A percentile compares a stretch with the other conserved stretches of the same genome.
These are phyloP conservation scores for Xanthia togata DNA, from an alignment of 2,888 invertebrate species.

Conservation along the genomic window DNA sequence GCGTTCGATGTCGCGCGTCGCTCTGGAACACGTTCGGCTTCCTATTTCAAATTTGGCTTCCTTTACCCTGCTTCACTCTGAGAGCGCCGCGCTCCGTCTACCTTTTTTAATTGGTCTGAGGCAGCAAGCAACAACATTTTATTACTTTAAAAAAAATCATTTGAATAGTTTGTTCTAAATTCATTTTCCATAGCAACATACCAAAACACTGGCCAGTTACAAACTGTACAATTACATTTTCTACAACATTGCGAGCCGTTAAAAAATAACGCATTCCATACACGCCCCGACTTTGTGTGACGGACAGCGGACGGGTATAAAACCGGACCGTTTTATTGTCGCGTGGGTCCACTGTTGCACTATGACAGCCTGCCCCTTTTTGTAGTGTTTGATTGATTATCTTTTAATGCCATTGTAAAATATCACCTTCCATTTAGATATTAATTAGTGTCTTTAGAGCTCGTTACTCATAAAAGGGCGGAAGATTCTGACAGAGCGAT, in stretches of 20 bases:
- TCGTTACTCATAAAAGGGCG: conserved; percentile 2
- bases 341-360: conserved; percentile 50
- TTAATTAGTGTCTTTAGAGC: conserved; percentile 16
- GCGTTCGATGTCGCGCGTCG: too few relatives aligned
- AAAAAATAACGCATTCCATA: conserved; percentile 63
- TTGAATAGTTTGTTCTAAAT: conserved; percentile 4
- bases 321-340: conserved; percentile 55
- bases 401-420: conserved; percentile 48
- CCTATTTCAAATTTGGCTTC: too few relatives aligned
- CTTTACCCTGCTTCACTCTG: too few relatives aligned
- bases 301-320: conserved; percentile 49
- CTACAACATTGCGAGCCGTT: conserved; percentile 35
- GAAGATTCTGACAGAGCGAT: background rate
- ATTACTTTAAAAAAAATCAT: background rate
- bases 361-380: conserved; percentile 38
- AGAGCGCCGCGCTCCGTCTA: too few relatives aligned
- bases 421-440: conserved; percentile 36
- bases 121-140: background rate
- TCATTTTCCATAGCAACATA: background rate
- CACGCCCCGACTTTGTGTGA: conserved; percentile 50
- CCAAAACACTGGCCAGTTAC: conserved; percentile 41
- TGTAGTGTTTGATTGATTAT: conserved; percentile 53
- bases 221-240: conserved; percentile 36
- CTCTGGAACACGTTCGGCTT: too few relatives aligned
- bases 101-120: too few relatives aligned